Base-by-base conservation (phyloP, 2,888 invertebrate genomes). In the Esperia sulphurella region DNA sequence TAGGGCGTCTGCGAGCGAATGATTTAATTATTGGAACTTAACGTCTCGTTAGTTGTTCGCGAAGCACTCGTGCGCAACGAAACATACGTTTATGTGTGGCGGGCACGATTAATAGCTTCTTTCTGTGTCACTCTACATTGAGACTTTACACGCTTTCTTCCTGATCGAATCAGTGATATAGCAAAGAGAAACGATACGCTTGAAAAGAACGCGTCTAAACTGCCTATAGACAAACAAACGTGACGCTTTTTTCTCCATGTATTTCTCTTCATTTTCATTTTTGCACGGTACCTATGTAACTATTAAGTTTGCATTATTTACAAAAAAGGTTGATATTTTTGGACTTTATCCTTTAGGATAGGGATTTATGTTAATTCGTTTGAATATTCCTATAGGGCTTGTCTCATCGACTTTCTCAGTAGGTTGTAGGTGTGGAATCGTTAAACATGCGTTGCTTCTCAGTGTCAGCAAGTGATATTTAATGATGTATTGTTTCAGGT, bases 401-500 rank as follows among this genome's bases (percentile, higher is more conserved):
- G 35, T 44, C 46, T 39, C 46, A 46, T 47, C 43, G 45, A 43
- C 48, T 48, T 51, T 52, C 53, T 46, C 44, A 43, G 39, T 43
- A 31, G 31, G 31, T 8, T 46, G 45, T 66, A 78, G 74, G 75
- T 79, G 75, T 72, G 65, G 72, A 74, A 68, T 66, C 63, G 67
- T 72, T 73, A 45, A 51, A 46, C 35, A 33, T 73, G 67, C 69
- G 68, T 76, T 69, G 67, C 71, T 64, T 71, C 63, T 66, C 71
- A 62, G 74, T 71, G 63, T 66, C 71, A 62, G 74, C 79, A 68
- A 80, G 71, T 82, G 71, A 79, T 80, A 85, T 87, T 86, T 86
- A 88, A 85, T 87, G 85, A 85, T 79, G 79, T 76, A 89, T 89
- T 89, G 89, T 88, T 88, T 84, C 84, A 86, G 88, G 88, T 89